Conservation (phyloP, 2,888 invertebrate genomes). For the Corbicula japonica region DNA sequence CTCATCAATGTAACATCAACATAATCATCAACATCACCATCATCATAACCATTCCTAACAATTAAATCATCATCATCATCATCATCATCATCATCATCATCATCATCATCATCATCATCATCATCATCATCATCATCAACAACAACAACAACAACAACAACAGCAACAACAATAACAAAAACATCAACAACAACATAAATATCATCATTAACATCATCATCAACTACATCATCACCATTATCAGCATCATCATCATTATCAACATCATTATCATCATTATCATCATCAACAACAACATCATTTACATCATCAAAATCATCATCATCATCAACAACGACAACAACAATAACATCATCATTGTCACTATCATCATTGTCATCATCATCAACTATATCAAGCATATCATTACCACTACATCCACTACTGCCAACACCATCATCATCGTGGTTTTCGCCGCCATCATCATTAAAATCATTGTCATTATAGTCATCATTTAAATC, state of each 20-base stretch:
- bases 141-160: slow-evolving; percentile 8
- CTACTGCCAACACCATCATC: background rate
- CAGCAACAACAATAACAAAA: background rate
- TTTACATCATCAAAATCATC: too few relatives aligned
- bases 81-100: slow-evolving; percentile 51
- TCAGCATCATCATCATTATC: slow-evolving; percentile 40
- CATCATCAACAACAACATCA: slow-evolving; percentile 23
- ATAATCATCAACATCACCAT: slow-evolving; percentile 7
- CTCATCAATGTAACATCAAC: slow-evolving; percentile 9
- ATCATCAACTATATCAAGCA: background rate
- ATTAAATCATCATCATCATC: slow-evolving; percentile 25
- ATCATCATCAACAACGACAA: too few relatives aligned
- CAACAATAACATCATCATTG: slow-evolving; percentile 13
- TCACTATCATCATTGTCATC: slow-evolving; percentile 5
- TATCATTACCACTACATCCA: slow-evolving; percentile 1
- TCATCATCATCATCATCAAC: slow-evolving; percentile 17
- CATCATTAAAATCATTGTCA: slow-evolving; percentile 16
- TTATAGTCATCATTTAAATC: slow-evolving; percentile 47
- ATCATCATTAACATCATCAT: slow-evolving; percentile 53
- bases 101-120: slow-evolving; percentile 40
- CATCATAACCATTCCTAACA: background rate
- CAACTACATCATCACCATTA: slow-evolving; percentile 39
- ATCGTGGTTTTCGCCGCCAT: background rate
- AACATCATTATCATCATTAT: slow-evolving; percentile 20
- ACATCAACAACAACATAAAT: slow-evolving; percentile 6